Evolutionary conservation across 2,888 invertebrate species (phyloP).

Genomic region (Atherix ibis): DNA sequence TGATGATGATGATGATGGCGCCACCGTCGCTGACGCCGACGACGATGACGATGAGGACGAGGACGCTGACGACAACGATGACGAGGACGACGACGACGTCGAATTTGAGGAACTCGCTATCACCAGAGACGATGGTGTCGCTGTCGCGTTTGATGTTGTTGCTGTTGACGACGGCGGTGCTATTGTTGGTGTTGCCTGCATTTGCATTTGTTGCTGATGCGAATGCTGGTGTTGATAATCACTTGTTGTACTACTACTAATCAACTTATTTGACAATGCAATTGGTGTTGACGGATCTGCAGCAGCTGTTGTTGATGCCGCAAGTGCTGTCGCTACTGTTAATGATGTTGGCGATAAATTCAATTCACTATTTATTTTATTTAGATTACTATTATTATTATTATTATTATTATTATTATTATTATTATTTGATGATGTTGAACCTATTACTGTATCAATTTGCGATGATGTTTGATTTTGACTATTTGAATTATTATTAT

Average conservation of each 20-base stretch:
- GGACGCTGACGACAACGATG: slow-evolving; percentile 2
- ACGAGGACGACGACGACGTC: slow-evolving; percentile 9
- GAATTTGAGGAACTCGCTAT: no score
- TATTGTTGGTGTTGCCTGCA: slow-evolving; percentile 5
- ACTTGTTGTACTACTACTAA: neutral
- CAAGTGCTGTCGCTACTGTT: slow-evolving; percentile 12
- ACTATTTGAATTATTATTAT: neutral
- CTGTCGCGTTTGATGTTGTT: slow-evolving; percentile 10
- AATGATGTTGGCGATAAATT: slow-evolving; percentile 5
- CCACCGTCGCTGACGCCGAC: slow-evolving; percentile 7
- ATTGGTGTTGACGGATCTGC: slow-evolving; percentile 9
- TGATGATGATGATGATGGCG: slow-evolving; percentile 11
- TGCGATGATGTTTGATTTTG: neutral
- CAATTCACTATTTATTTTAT: neutral
- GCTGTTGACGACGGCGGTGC: slow-evolving; percentile 5
- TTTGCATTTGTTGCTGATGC: slow-evolving; percentile 3
- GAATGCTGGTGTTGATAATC: slow-evolving; percentile 6
- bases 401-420: slow-evolving; percentile 6
- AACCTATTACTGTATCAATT: neutral
- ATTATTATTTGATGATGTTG: slow-evolving; percentile 4
- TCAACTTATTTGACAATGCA: neutral
- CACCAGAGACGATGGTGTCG: no score
- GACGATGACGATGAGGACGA: no score
- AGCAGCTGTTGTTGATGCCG: slow-evolving; percentile 11
- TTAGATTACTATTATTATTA: slow-evolving; percentile 3